These are phyloP conservation scores for Euthynnus affinis DNA, from an alignment of 2,797 vertebrate species.

Conservation along the genomic window DNA sequence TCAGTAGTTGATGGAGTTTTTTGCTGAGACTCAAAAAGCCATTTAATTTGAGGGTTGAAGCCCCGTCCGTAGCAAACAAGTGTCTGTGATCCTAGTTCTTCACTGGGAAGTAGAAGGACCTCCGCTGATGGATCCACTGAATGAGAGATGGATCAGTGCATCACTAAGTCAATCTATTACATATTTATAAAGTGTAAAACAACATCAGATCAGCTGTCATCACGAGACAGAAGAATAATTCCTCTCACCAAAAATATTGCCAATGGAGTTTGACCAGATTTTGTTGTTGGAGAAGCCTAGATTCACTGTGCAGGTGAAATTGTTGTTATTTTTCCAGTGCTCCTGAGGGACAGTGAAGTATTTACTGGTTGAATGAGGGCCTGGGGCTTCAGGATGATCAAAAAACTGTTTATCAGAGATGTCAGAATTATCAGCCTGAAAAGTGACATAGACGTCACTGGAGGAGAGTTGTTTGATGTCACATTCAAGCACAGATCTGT, in stretches of 20 bases:
- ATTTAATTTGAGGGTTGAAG: slow-evolving; percentile 73
- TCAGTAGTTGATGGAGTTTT: neutral
- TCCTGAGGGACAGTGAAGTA: slow-evolving; percentile 26
- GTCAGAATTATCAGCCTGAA: slow-evolving; percentile 33
- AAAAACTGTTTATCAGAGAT: slow-evolving; percentile 43
- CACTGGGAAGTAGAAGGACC: slow-evolving; percentile 53
- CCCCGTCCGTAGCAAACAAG: slow-evolving; percentile 74
- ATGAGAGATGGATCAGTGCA: neutral
- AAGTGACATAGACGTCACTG: slow-evolving; percentile 65
- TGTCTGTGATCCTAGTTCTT: slow-evolving; percentile 44
- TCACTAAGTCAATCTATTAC: neutral
- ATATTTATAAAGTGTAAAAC: neutral
- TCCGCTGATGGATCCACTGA: slow-evolving; percentile 70
- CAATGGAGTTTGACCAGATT: slow-evolving; percentile 34
- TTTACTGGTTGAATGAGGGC: slow-evolving; percentile 55
- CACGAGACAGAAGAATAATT: neutral
- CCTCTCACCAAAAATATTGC: slow-evolving; percentile 73
- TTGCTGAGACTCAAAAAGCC: slow-evolving; percentile 40
- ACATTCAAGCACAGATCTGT: slow-evolving; percentile 70
- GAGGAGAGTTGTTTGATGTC: slow-evolving; percentile 59
- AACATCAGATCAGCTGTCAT: neutral
- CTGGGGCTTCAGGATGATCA: slow-evolving; percentile 49
- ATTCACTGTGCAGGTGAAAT: slow-evolving; percentile 70
- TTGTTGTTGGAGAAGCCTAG: slow-evolving; percentile 44
- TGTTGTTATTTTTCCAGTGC: neutral